These are phyloP conservation scores for Tachycineta bicolor DNA, from an alignment of 2,113 vertebrate species.

Conservation along the genomic window DNA sequence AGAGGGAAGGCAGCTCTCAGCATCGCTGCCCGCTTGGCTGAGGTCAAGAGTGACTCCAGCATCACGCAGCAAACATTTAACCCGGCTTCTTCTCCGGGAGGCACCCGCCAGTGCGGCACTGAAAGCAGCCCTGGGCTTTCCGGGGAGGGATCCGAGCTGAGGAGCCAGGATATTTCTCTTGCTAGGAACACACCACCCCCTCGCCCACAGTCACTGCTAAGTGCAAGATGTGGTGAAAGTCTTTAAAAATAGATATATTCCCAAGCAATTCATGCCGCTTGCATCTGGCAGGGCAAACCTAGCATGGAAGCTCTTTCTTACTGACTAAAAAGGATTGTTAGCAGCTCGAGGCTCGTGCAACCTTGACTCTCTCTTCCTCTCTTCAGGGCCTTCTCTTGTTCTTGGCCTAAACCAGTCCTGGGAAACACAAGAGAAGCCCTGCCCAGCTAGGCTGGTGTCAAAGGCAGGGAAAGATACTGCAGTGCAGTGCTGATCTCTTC, in stretches of 20 bases:
- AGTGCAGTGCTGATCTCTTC: constrained; percentile 84
- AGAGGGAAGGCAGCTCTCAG: not conserved
- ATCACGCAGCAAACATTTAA: not conserved
- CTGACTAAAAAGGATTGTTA: constrained; percentile 36
- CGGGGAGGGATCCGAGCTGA: not conserved
- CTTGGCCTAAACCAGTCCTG: constrained; percentile 57
- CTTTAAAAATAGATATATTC: constrained; percentile 67
- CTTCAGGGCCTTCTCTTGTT: constrained; percentile 40
- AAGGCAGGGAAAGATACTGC: constrained; percentile 77
- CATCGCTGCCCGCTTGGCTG: not conserved
- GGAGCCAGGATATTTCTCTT: constrained; percentile 42
- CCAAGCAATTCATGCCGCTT: constrained; percentile 51
- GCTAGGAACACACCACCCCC: constrained; percentile 46
- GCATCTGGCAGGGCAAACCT: constrained; percentile 52
- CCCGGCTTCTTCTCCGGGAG: not conserved
- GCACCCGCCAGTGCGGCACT: not conserved
- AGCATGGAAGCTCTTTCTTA: constrained; percentile 31
- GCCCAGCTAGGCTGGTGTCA: constrained; percentile 69
- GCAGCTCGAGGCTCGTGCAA: constrained; percentile 18
- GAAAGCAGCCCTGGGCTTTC: constrained; percentile 32
- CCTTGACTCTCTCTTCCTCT: constrained; percentile 22
- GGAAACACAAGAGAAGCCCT: constrained; percentile 65
- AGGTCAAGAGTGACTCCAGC: not conserved
- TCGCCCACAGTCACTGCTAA: constrained; percentile 53
- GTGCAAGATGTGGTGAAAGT: constrained; percentile 53